Evolutionary conservation across 2,797 vertebrate species (phyloP).

Genomic region (Tenualosa ilisha): DNA sequence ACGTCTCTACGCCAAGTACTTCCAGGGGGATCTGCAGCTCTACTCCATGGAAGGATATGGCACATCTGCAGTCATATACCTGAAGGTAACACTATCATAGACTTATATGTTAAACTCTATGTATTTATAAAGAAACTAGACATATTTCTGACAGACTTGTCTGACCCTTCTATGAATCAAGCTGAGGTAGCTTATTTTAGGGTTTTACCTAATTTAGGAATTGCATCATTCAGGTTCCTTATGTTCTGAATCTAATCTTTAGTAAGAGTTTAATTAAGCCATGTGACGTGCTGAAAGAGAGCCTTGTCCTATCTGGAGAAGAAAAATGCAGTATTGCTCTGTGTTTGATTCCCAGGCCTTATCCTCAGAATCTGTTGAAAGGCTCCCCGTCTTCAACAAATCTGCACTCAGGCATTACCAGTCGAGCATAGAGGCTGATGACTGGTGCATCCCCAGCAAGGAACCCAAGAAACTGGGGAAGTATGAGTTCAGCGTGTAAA

Average conservation of each 20-base stretch:
- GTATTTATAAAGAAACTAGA: too few species aligned
- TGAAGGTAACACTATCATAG: conserved; percentile 80
- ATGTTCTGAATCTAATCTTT: neutral
- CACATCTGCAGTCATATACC: conserved; percentile 93
- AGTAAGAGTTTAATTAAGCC: neutral
- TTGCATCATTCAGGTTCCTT: neutral
- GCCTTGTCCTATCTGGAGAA: neutral
- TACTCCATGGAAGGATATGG: conserved; percentile 97
- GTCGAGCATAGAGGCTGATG: conserved; percentile 83
- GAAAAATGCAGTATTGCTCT: conserved; percentile 31
- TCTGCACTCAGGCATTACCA: conserved; percentile 93
- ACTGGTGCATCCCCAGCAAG: conserved; percentile 95
- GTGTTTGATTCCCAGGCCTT: conserved; percentile 77
- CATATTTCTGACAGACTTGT: neutral
- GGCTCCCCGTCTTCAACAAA: conserved; percentile 96
- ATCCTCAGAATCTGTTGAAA: conserved; percentile 92
- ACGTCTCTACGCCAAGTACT: conserved; percentile 96
- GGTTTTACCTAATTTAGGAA: neutral
- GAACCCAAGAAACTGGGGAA: conserved; percentile 86
- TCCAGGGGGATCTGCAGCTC: conserved; percentile 95
- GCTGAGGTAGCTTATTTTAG: neutral
- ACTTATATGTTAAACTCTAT: neutral
- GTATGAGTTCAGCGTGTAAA: conserved; percentile 69
- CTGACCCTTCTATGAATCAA: neutral
- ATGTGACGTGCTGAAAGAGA: conserved; percentile 17